Base-by-base conservation (phyloP, 2,888 invertebrate species). In the Hypselothyrea guttata region DNA sequence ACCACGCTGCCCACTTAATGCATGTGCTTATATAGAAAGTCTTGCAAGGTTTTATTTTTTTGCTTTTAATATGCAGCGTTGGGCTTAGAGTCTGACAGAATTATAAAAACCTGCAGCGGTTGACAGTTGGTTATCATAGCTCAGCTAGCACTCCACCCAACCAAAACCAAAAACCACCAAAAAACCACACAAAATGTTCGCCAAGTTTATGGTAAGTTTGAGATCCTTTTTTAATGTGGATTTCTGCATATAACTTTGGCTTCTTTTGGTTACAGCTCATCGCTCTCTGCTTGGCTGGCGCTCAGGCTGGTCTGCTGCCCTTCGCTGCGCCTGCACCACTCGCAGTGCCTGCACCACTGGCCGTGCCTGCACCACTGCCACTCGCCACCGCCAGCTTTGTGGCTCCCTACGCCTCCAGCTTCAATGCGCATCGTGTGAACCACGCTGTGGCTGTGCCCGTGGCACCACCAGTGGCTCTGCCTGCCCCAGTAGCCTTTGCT, bases 381-480 rank as follows among this genome's bases (percentile, higher is more conserved):
- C 33, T 91, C 11, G 84, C 87, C 13, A 45, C 81, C 11, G 77
- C 89, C 71, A 89, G 89, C 27, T 78, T 88, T 28, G 91, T 94
- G 2, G 93, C 94, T 0, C 94, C 95, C 2, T 94, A 94, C 75
- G 95, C 95, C 48, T 93, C 92, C 74, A 94, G 94, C 9, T 95
- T 94, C 90, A 94, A 94, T 59, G 94, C 94, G 0, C 95, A 94
- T 77, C 91, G 93, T 13, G 91, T 95, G 53, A 94, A 95, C 90
- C 95, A 95, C 77, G 95, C 95, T 0, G 92, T 94, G 2, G 94
- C 94, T 16, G 91, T 93, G 7, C 95, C 95, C 0, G 86, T 88
- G 2, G 86, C 87, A 2, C 68, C 90, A 75, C 60, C 75, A 7
- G 65, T 65, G 8, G 65, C 72, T 7, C 64, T 55, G 0, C 47